A percentile compares a stretch with the other conserved stretches of the same genome.
Evolutionary conservation across 2,888 invertebrate genomes (phyloP).

Genomic region (Orthosia incerta): DNA sequence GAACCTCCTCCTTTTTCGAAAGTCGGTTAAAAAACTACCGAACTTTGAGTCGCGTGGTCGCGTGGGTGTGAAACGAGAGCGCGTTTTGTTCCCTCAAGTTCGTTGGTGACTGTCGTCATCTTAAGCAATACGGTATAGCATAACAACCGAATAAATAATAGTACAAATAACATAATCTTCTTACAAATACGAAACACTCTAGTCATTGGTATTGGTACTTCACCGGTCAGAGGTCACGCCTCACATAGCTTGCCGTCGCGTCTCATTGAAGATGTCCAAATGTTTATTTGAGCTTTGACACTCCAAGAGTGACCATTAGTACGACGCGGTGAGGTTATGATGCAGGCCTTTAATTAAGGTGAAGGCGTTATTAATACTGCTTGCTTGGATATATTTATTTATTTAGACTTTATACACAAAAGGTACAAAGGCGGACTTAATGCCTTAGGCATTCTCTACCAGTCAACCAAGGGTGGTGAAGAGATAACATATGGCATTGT

Average conservation of each 20-base stretch:
- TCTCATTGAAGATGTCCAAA: conserved; percentile 24
- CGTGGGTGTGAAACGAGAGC: too few relatives aligned
- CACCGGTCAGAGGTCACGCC: conserved; percentile 23
- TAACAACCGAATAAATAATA: too few relatives aligned
- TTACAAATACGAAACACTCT: neutral
- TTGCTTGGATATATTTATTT: neutral
- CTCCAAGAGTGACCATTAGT: neutral
- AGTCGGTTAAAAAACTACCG: too few relatives aligned
- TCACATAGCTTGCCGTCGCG: neutral
- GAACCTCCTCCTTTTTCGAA: too few relatives aligned
- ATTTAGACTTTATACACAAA: neutral
- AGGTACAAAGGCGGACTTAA: too few relatives aligned
- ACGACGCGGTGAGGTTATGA: neutral
- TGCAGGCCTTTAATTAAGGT: conserved; percentile 14
- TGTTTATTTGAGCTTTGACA: conserved; percentile 16
- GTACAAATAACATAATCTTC: conserved; percentile 1
- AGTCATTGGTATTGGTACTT: neutral
- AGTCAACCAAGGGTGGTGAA: too few relatives aligned
- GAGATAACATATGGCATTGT: too few relatives aligned
- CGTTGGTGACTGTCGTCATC: too few relatives aligned
- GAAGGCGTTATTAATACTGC: conserved; percentile 7
- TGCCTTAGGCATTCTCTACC: too few relatives aligned
- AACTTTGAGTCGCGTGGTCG: too few relatives aligned
- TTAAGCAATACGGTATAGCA: conserved; percentile 13
- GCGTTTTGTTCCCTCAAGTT: too few relatives aligned